A percentile compares a stretch with the other conserved stretches of the same genome.
Conservation (phyloP, 2,113 vertebrate genomes). For the Argyrosomus japonicus region DNA sequence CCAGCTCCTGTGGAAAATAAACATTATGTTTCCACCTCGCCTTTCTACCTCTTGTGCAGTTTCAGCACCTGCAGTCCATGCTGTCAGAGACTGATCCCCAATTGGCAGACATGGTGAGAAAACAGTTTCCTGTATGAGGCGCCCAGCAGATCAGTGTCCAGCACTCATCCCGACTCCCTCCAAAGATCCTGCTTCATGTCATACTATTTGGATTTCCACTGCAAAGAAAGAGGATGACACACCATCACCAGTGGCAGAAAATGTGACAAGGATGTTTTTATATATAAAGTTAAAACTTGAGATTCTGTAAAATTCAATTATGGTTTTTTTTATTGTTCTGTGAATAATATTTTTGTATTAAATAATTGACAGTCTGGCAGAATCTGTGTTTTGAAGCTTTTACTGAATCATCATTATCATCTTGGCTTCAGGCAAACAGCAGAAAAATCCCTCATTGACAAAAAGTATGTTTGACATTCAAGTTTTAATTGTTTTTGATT, state of each 20-base stretch:
- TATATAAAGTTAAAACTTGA: neutral
- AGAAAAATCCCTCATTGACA: neutral
- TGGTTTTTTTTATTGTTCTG: conserved; percentile 13
- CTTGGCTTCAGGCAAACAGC: neutral
- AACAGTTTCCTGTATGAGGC: conserved; percentile 83
- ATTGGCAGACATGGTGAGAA: conserved; percentile 86
- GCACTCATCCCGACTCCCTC: conserved; percentile 40
- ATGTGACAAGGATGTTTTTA: neutral
- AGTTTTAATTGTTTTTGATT: neutral
- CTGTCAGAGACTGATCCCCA: conserved; percentile 87
- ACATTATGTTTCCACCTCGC: conserved; percentile 51
- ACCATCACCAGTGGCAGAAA: neutral
- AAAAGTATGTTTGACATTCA: neutral
- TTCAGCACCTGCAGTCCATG: conserved; percentile 87
- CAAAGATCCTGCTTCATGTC: conserved; percentile 35
- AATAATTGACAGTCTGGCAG: neutral
- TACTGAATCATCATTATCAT: neutral
- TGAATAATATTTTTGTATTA: conserved; percentile 59
- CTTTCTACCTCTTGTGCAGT: conserved; percentile 79
- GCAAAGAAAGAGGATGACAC: conserved; percentile 21
- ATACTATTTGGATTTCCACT: conserved; percentile 66
- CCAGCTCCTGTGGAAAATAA: conserved; percentile 70
- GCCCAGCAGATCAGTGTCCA: conserved; percentile 35
- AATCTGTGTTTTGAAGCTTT: neutral
- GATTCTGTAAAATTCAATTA: conserved; percentile 3